Base-by-base conservation (phyloP, 23 tunicate genomes). In the Trididemnum clinides region DNA sequence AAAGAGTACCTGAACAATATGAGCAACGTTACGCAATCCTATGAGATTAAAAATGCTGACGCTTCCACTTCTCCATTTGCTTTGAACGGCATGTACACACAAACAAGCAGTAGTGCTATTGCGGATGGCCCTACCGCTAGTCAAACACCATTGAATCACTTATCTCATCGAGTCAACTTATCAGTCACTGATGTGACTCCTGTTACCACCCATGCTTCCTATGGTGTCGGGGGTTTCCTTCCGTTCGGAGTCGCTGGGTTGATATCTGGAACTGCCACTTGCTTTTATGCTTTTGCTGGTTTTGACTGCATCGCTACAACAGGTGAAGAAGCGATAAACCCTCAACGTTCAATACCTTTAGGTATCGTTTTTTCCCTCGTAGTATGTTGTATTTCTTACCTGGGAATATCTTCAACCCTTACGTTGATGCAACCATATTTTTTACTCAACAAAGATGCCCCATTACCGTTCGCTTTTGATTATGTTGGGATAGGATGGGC, bases 261-360 rank as follows among this genome's bases (percentile, higher is more conserved):
- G 0, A 80, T 95, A 18, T 86, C 99, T 25, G 99, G 99, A 10
- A 90, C 99, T 32, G 99, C 99, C 2, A 90, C 99, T 10, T 95
- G 99, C 82, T 95, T 95, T 69, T 95, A 95, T 44, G 99, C 99
- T 51, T 95, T 95, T 64, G 99, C 90, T n/a, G 99, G 99, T 1
- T 95, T 95, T 72, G 99, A 95, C 77, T 87, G 91, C 64, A 95
- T 95, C 31, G 99, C 99, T 0, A 95, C 99, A 5, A 95, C 99
- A 58, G 98, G 99, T 22, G 99, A 95, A 74, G 99, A 95, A 71
- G 99, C 99, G 51, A 95, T 92, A 23, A 95, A 95, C 78, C 99
- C 99, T 0, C 99, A 95, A 62, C 83, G 75, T 37, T 64, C 91
- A 37, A 95, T 95, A 31, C 99, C 99, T 2, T 81, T 86, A 18